Base-by-base conservation (phyloP, 2,888 invertebrate genomes). In the Mesopsocus fuscifrons region DNA sequence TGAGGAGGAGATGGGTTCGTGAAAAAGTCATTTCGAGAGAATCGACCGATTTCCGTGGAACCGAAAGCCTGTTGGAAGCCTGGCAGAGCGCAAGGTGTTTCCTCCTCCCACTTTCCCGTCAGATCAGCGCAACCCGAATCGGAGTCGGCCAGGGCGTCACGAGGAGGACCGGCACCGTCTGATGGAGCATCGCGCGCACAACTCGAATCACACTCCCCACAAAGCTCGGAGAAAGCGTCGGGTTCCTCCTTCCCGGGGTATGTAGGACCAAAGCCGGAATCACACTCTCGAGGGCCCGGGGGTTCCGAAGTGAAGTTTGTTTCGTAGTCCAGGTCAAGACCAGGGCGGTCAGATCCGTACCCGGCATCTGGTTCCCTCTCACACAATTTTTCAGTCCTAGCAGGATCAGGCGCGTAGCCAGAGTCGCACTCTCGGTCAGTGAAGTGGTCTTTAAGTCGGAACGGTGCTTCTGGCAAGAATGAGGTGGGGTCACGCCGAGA, bases 41-140 rank as follows among this genome's bases (percentile, higher is more conserved):
- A 84, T 49, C 80, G 73, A n/a, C 84, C 84, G 49, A 84, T 78
- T 61, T 83, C 84, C 18, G 84, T 84, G 21, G 82, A 80, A 20
- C 84, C 84, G 57, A 84, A 84, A 1, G 84, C 82, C 62, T 83
- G 83, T 9, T 26, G 11, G 26, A 26, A 26, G 11, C 26, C 26
- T 26, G 26, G 26, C 8, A 26, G 26, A 26, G 26, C 26, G 11
- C 11, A 9, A n/a, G n/a, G n/a, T 6, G 26, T 26, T 9, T 6
- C 8, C 26, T 26, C 26, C 26, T 26, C 26, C 26, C 11, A 6
- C 8, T 26, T 6, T 9, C 26, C 26, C 11, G 26, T 26, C 11
- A 26, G 11, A 11, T 26, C 26, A 26, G 26, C 26, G 11, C 26
- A 26, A 26, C 26, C 26, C 11, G 26, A 26, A 11, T 26, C 26